Conservation (phyloP, 92 coral and sea anemone species). For the Montipora capitata region DNA sequence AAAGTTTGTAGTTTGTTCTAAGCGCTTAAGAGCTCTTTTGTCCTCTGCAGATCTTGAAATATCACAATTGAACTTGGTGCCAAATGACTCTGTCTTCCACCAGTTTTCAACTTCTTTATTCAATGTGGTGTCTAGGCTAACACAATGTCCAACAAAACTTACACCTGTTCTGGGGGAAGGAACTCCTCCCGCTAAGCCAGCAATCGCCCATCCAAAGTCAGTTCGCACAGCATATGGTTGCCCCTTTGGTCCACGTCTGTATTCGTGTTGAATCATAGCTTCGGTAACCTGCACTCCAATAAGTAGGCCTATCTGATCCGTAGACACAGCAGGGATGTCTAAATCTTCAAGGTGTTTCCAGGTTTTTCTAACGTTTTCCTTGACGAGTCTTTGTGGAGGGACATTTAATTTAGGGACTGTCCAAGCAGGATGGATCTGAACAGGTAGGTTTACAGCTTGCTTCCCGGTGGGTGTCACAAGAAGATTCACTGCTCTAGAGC, state of each 20-base stretch:
- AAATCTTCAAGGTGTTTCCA: conserved; percentile 75
- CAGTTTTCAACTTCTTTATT: conserved; percentile 72
- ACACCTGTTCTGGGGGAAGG: conserved; percentile 23
- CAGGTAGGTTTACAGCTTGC: conserved; percentile 51
- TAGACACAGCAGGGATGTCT: conserved; percentile 71
- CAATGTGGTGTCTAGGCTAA: conserved; percentile 30
- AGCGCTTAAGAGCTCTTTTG: conserved; percentile 54
- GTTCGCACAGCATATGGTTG: conserved; percentile 80
- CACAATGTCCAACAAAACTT: conserved; percentile 60
- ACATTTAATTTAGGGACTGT: conserved; percentile 78
- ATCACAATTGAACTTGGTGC: conserved; percentile 63
- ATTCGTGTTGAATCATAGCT: conserved; percentile 74
- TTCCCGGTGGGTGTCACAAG: conserved; percentile 65
- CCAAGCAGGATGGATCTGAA: conserved; percentile 62
- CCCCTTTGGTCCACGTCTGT: conserved; percentile 72
- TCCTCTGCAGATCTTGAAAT: conserved; percentile 57
- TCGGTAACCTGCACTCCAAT: conserved; percentile 74
- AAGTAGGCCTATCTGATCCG: conserved; percentile 66
- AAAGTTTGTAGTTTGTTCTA: conserved; percentile 58
- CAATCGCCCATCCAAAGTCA: conserved; percentile 79
- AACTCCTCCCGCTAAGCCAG: conserved; percentile 66
- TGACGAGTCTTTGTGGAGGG: conserved; percentile 64
- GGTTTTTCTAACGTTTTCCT: conserved; percentile 47
- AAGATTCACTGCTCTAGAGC: conserved; percentile 59
- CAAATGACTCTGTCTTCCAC: conserved; percentile 86